Base-by-base conservation (phyloP, 2,113 vertebrate genomes). In the Ceyx margarethae region DNA sequence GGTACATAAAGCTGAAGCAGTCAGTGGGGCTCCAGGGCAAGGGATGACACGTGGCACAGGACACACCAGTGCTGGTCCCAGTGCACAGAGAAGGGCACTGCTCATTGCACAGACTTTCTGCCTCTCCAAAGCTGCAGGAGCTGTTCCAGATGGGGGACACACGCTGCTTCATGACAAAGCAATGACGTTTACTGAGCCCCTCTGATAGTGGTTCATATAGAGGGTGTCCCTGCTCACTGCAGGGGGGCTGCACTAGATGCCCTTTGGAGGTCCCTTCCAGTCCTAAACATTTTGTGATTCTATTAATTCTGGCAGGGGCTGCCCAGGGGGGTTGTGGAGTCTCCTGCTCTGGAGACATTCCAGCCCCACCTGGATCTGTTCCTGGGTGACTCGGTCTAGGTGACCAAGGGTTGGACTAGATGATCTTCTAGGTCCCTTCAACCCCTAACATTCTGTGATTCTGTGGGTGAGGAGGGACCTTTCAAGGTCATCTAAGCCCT, bases 161-260 rank as follows among this genome's bases (percentile, higher is more conserved):
- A 5, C 5, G 1, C 6, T 13, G 10, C 51, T 58, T 17, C 23
- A 4, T 11, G 50, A 12, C 15, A 51, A 43, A 43, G 45, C 25
- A 29, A 17, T 25, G 5, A 29, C 31, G 6, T 7, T 21, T 66
- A n/a, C 8, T 4, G 1, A 2, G 8, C 22, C n/a, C 28, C 7
- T n/a, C 51, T 3, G 1, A 14, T 11, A 21, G 20, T 1, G 0
- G 11, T 22, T 56, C 16, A 1, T 22, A 3, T 1, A n/a, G 54
- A 37, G 37, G 37, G 37, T 37, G 37, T 10, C 37, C 37, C 37
- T 37, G 37, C 37, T 37, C 37, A 10, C 37, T 37, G 37, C 37
- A 37, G 37, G 37, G 37, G 37, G 37, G 37, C 37, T 11, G 37
- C 37, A 37, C 37, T 37, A 37, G 37, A 37, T 37, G 37, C 37